A percentile compares a stretch with the other conserved stretches of the same genome.
These are phyloP conservation scores for Colletes gigas DNA, from an alignment of 1,140 invertebrate genomes.

Conservation along the genomic window DNA sequence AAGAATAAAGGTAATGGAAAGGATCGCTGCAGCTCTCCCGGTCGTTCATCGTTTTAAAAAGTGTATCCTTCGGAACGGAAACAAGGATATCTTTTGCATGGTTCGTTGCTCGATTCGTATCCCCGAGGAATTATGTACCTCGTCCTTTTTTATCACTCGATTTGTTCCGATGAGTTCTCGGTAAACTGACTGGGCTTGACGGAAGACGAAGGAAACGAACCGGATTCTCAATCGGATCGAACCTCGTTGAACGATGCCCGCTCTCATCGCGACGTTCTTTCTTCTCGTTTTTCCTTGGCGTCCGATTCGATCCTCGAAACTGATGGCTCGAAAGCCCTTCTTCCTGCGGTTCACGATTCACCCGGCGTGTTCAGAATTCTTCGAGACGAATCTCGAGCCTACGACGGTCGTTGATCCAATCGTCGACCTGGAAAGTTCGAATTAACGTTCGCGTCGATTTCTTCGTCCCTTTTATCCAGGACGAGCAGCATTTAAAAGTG, in stretches of 20 bases:
- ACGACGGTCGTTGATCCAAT: neutral
- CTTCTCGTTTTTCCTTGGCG: slow-evolving; percentile 23
- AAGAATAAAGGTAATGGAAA: neutral
- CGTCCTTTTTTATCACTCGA: slow-evolving; percentile 40
- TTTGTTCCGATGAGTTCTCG: slow-evolving; percentile 59
- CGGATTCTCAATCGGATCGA: slow-evolving; percentile 57
- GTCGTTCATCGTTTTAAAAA: neutral
- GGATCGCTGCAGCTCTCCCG: neutral
- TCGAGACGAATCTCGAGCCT: neutral
- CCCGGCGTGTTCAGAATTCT: neutral
- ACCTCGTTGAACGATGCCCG: slow-evolving; percentile 54
- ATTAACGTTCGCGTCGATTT: neutral
- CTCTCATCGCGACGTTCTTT: slow-evolving; percentile 25
- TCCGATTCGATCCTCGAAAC: slow-evolving; percentile 34
- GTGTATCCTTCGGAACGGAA: neutral
- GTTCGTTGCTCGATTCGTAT: neutral
- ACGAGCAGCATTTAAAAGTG: too few relatives aligned
- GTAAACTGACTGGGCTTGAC: slow-evolving; percentile 53
- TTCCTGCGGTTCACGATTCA: slow-evolving; percentile 22
- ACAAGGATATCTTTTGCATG: neutral
- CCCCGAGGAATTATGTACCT: neutral
- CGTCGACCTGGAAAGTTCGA: neutral
- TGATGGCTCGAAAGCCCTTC: slow-evolving; percentile 39
- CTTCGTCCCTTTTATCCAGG: neutral
- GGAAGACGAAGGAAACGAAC: slow-evolving; percentile 53